Evolutionary conservation across 2,888 invertebrate genomes (phyloP).

Genomic region (Nebria brevicollis): DNA sequence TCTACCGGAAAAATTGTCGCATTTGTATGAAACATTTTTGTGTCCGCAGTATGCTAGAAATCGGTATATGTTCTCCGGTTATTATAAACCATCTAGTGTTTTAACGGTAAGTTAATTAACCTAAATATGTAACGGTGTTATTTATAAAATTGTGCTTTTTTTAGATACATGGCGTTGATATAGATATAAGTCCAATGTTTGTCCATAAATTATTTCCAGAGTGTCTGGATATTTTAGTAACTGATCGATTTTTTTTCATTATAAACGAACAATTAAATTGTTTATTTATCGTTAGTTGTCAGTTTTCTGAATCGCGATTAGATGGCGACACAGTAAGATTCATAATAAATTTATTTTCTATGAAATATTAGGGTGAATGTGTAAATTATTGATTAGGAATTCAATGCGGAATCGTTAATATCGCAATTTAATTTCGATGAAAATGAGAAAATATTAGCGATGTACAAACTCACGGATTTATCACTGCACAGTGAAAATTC

Average conservation of each 20-base stretch:
- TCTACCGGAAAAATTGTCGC: constrained; percentile 60
- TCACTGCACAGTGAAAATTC: constrained; percentile 55
- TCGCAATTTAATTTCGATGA: constrained; percentile 67
- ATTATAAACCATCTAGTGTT: constrained; percentile 67
- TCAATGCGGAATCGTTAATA: constrained; percentile 68
- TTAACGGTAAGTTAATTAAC: constrained; percentile 63
- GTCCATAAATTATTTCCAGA: constrained; percentile 75
- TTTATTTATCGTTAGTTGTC: constrained; percentile 68
- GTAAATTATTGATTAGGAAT: constrained; percentile 62
- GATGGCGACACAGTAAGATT: constrained; percentile 64
- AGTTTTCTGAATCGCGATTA: constrained; percentile 67
- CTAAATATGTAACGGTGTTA: not conserved
- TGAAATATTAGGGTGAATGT: too few species aligned
- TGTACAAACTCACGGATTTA: constrained; percentile 65
- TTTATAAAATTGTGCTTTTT: constrained; percentile 51
- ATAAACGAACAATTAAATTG: constrained; percentile 65
- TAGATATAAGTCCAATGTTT: constrained; percentile 73
- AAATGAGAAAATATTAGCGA: constrained; percentile 64
- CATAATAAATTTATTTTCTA: not conserved
- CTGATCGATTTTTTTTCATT: constrained; percentile 75
- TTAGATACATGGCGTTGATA: constrained; percentile 74
- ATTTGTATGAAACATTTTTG: constrained; percentile 66
- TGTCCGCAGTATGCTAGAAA: constrained; percentile 69
- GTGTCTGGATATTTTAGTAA: constrained; percentile 71
- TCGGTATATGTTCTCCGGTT: constrained; percentile 69